Percentiles rank a stretch among this genome's conserved stretches.
phyloP scores from a whole-genome alignment of 2,888 invertebrate species.

The Polia nebulosa region DNA sequence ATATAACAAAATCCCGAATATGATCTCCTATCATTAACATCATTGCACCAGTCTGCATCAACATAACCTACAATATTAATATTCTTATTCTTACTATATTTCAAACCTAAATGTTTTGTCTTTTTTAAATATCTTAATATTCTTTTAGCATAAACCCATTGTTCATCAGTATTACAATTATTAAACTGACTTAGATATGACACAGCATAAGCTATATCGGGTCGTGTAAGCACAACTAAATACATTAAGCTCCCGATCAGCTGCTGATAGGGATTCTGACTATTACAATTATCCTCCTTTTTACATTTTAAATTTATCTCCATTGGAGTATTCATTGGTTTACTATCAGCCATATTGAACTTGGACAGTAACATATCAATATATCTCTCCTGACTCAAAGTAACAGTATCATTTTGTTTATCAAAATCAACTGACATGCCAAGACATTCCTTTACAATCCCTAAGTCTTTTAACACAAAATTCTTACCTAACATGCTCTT shows the following conservation, averaged over 20 bases:
- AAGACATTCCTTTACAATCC: constrained; percentile 2
- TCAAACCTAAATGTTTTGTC: constrained; percentile 51
- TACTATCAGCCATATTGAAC: too few relatives aligned
- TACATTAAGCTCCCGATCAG: constrained; percentile 60
- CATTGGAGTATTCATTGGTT: too few relatives aligned
- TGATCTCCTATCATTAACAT: too few relatives aligned
- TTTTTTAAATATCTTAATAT: constrained; percentile 52
- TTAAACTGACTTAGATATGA: too few relatives aligned
- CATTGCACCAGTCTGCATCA: too few relatives aligned
- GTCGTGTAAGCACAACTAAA: too few relatives aligned
- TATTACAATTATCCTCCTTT: constrained; percentile 32
- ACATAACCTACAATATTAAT: constrained; percentile 12
- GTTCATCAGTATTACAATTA: too few relatives aligned
- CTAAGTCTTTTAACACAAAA: constrained; percentile 12
- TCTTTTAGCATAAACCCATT: too few relatives aligned
- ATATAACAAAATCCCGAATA: too few relatives aligned
- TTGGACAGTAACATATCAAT: too few relatives aligned
- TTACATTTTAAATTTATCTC: constrained; percentile 55
- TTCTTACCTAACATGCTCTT: not conserved
- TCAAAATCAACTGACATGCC: constrained; percentile 28
- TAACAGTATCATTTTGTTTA: constrained; percentile 4
- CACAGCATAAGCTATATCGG: too few relatives aligned
- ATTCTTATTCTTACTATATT: constrained; percentile 14
- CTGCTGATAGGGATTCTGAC: constrained; percentile 53
- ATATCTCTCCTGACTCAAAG: too few relatives aligned